These are phyloP conservation scores for Heliconius sara DNA, from an alignment of 2,888 invertebrate species.

Conservation along the genomic window DNA sequence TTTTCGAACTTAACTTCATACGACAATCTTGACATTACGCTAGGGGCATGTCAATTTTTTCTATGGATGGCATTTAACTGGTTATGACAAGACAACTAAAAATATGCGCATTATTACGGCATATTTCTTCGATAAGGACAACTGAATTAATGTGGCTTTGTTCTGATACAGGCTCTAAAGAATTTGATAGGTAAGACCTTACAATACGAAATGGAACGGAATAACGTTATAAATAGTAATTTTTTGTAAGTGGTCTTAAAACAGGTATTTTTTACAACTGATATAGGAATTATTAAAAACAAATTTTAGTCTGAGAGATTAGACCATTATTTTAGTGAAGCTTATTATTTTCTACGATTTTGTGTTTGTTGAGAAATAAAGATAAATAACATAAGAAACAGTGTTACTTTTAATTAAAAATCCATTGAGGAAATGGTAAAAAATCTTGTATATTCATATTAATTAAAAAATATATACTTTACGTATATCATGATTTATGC, in stretches of 20 bases:
- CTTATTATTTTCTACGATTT: no score
- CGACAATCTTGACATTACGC: conserved; percentile 48
- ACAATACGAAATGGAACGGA: conserved; percentile 15
- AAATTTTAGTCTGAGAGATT: no score
- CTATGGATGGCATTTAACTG: conserved; percentile 58
- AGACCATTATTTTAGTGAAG: no score
- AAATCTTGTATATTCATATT: no score
- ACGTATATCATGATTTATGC: not conserved
- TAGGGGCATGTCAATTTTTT: conserved; percentile 44
- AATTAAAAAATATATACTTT: no score
- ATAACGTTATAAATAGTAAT: not conserved
- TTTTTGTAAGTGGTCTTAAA: not conserved
- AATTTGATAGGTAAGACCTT: conserved; percentile 4
- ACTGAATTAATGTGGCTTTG: conserved; percentile 57
- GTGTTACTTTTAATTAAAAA: no score
- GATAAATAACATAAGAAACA: no score
- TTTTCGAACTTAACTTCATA: not conserved
- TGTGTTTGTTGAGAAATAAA: no score
- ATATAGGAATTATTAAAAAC: no score
- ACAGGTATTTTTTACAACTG: not conserved
- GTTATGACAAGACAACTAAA: conserved; percentile 61
- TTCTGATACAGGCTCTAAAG: conserved; percentile 41
- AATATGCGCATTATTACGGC: conserved; percentile 64
- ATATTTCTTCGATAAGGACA: conserved; percentile 52
- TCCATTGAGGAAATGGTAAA: no score